Evolutionary conservation across 2,113 vertebrate genomes (phyloP).

Genomic region (Notothenia coriiceps): DNA sequence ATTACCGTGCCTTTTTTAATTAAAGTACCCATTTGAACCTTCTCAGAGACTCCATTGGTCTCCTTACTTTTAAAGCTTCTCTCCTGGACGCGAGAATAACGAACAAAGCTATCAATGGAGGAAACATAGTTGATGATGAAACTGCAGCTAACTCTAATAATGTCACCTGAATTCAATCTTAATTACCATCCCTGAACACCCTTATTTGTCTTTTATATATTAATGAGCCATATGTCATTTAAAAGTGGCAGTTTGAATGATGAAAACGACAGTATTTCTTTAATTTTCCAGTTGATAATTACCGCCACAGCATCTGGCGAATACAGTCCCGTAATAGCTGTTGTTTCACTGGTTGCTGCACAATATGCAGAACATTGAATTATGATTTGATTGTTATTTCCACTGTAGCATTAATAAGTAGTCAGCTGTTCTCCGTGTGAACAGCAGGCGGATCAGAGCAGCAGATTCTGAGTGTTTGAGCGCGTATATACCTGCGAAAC

Average conservation of each 20-base stretch:
- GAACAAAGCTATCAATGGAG: too few species aligned
- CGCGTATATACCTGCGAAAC: constrained; percentile 35
- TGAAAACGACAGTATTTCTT: neutral
- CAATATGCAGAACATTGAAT: neutral
- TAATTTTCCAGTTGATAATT: neutral
- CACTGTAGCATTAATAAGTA: neutral
- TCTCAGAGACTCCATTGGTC: too few species aligned
- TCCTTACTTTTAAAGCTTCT: too few species aligned
- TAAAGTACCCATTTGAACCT: too few species aligned
- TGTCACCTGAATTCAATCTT: neutral
- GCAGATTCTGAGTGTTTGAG: constrained; percentile 15
- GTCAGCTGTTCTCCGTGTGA: neutral
- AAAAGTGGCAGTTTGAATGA: neutral
- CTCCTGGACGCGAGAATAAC: too few species aligned
- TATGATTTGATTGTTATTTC: neutral
- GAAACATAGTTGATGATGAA: too few species aligned
- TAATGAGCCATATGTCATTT: neutral
- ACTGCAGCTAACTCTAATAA: too few species aligned
- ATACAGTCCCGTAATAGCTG: neutral
- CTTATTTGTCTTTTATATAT: neutral
- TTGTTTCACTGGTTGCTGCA: neutral
- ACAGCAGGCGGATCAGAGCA: constrained; percentile 38
- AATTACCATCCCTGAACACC: neutral
- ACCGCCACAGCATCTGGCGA: neutral
- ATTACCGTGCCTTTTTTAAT: too few species aligned